Percentiles rank a stretch among this genome's conserved stretches.
These are phyloP conservation scores for Dryococelus australis DNA, from an alignment of 2,888 invertebrate genomes.

Conservation along the genomic window DNA sequence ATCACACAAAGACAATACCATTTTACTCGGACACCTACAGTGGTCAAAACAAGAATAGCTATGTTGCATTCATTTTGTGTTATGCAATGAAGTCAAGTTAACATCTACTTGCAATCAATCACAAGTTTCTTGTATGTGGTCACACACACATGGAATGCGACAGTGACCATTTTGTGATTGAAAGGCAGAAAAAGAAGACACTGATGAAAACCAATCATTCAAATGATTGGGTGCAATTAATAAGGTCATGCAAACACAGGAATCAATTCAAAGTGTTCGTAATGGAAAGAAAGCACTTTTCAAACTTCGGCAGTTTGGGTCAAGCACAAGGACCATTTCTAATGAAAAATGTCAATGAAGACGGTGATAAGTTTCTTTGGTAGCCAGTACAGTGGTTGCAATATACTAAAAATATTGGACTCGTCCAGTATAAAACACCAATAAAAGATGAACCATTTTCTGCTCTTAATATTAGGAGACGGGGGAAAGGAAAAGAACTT, in stretches of 20 bases:
- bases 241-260: conserved; percentile 1
- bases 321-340: background rate
- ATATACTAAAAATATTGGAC: too few species aligned
- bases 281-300: background rate
- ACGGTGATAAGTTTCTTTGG: too few species aligned
- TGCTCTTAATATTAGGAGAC: too few species aligned
- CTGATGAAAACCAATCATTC: too few species aligned
- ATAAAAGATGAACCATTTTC: too few species aligned
- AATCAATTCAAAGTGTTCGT: background rate
- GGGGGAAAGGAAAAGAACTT: too few species aligned
- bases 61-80: background rate
- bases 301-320: background rate
- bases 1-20: background rate
- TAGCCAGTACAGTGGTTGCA: too few species aligned
- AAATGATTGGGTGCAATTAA: too few species aligned
- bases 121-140: background rate
- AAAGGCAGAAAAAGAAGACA: too few species aligned
- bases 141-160: background rate
- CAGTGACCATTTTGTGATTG: too few species aligned
- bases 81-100: background rate
- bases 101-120: background rate
- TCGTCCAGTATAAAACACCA: too few species aligned
- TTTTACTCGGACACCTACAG: background rate
- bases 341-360: too few species aligned
- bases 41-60: background rate